Base-by-base conservation (phyloP, 2,888 invertebrate species). In the Anoplius nigerrimus region DNA sequence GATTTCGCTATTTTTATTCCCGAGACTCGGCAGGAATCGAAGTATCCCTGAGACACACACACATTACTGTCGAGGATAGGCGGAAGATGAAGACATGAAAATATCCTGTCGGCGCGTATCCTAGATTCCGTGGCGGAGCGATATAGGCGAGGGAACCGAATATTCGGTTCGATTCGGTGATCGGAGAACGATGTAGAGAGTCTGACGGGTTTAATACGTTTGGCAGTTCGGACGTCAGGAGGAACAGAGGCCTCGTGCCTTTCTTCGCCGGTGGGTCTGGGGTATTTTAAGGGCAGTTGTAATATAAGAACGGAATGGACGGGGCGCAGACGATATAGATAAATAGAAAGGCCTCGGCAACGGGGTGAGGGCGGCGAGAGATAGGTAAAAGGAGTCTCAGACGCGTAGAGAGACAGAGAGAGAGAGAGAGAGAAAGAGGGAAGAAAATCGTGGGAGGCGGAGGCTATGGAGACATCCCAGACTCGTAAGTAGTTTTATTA, bases 401-500 rank as follows among this genome's bases (percentile, higher is more conserved):
- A n/a, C n/a, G n/a, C n/a, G n/a, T n/a, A 51, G 54, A 43, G 55
- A 63, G 64, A 64, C 56, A 54, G 70, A 55, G 61, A 65, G 52
- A 22, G 46, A 56, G 48, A 62, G 52, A 59, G 42, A 62, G 58
- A 48, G 62, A 59, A 67, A 71, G 71, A 57, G 55, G 56, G 34
- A 13, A 18, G 54, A 21, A n/a, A 20, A 34, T 22, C 4, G 27
- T 48, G 8, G 21, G 46, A 15, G n/a, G 20, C n/a, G 20, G 13
- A 21, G 52, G 45, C 48, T 61, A 48, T 43, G 57, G 69, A 72
- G 79, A 70, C 62, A 59, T 70, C 61, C 61, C 45, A 61, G 63
- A 43, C 69, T 77, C 70, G 70, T 79, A 79, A 79, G 77, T 79
- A 79, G 75, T 76, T 83, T 81, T 83, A 81, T 83, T 80, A 79